These are phyloP conservation scores for Taeniopygia guttata DNA, from an alignment of 2,797 vertebrate species.

Conservation along the genomic window DNA sequence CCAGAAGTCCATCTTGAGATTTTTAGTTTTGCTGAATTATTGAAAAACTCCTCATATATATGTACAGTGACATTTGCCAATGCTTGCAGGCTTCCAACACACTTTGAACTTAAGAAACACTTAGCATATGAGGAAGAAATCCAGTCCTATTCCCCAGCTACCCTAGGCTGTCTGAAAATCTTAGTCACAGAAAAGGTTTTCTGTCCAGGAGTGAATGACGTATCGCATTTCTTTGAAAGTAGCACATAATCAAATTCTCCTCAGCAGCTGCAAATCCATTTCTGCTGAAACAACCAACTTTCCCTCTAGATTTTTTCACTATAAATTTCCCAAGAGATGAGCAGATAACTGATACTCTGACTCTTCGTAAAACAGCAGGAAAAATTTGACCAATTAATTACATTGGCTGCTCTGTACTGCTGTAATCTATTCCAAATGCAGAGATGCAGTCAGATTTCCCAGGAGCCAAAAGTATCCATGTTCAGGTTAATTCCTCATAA, in stretches of 20 bases:
- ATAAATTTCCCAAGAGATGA: not conserved
- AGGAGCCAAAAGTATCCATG: not conserved
- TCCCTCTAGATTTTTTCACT: not conserved
- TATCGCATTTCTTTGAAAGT: not conserved
- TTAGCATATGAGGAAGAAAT: not conserved
- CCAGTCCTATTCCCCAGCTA: not conserved
- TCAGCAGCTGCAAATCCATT: conserved; percentile 9
- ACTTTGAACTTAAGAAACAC: not conserved
- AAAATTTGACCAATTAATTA: not conserved
- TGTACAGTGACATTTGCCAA: not conserved
- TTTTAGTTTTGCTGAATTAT: not conserved
- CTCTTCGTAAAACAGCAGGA: not conserved
- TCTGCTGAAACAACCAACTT: not conserved
- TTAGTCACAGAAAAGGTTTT: not conserved
- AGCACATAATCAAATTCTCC: not conserved
- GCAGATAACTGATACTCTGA: not conserved
- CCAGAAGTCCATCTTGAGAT: not conserved
- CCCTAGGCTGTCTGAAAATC: not conserved
- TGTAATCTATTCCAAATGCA: not conserved
- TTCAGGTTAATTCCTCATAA: not conserved
- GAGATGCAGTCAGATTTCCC: not conserved
- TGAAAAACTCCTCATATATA: not conserved
- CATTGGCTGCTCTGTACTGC: not conserved
- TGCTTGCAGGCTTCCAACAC: not conserved
- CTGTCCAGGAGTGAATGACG: not conserved